phyloP scores from a whole-genome alignment of 2,888 invertebrate species.

The Sclerodermus sp. region DNA sequence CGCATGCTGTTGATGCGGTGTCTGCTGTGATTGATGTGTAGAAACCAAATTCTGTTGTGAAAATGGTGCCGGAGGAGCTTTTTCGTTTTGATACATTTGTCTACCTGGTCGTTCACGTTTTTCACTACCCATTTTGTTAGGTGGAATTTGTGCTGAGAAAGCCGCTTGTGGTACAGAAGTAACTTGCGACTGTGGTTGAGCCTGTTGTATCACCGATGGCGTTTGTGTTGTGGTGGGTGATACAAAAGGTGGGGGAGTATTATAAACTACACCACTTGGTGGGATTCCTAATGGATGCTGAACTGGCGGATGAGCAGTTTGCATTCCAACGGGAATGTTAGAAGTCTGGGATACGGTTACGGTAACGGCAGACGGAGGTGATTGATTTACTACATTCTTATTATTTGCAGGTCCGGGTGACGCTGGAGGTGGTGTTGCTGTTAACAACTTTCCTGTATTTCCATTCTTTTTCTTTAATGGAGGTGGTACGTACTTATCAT shows the following conservation, averaged over 20 bases:
- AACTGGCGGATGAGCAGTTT: conserved; percentile 45
- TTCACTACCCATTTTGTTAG: conserved; percentile 47
- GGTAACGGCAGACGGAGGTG: conserved; percentile 38
- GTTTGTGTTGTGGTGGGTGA: conserved; percentile 49
- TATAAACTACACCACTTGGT: conserved; percentile 52
- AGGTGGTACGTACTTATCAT: conserved; percentile 73
- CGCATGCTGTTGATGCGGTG: conserved; percentile 41
- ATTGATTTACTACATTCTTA: conserved; percentile 51
- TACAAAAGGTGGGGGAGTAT: conserved; percentile 51
- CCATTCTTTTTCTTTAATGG: conserved; percentile 77
- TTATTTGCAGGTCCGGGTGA: conserved; percentile 50
- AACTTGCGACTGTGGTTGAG: conserved; percentile 35
- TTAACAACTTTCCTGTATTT: conserved; percentile 67
- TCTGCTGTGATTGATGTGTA: conserved; percentile 42
- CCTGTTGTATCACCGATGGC: conserved; percentile 31
- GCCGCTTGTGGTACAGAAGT: conserved; percentile 39
- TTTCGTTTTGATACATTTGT: conserved; percentile 50
- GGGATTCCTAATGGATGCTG: conserved; percentile 52
- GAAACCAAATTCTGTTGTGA: conserved; percentile 46
- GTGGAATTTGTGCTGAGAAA: conserved; percentile 33
- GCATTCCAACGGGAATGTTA: conserved; percentile 50
- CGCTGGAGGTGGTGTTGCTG: conserved; percentile 64
- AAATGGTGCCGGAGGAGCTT: conserved; percentile 53
- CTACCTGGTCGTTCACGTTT: conserved; percentile 53
- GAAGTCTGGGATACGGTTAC: conserved; percentile 43